Evolutionary conservation across 2,113 vertebrate species (phyloP).

Genomic region (Lepisosteus oculatus): DNA sequence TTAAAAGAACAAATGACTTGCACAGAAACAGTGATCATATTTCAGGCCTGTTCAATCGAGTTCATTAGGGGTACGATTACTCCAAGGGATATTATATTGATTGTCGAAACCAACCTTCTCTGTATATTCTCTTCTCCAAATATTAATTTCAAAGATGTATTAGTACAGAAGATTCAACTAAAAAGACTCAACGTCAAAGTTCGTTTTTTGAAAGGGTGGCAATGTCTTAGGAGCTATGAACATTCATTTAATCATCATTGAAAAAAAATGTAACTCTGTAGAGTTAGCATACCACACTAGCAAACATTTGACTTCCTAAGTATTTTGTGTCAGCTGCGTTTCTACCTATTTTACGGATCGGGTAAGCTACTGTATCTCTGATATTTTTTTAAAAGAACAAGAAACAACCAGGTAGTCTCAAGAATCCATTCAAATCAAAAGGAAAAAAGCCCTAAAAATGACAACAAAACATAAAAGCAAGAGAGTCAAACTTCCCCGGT

Average conservation of each 20-base stretch:
- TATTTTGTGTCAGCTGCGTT: neutral
- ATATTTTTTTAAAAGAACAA: too few relatives aligned
- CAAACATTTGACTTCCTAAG: neutral
- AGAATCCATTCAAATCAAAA: too few relatives aligned
- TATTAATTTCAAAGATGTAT: constrained; percentile 32
- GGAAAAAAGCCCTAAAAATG: too few relatives aligned
- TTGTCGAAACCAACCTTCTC: constrained; percentile 45
- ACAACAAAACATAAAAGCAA: too few relatives aligned
- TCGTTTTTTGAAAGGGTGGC: constrained; percentile 15
- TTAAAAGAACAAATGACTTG: constrained; percentile 64
- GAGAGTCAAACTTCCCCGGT: too few relatives aligned
- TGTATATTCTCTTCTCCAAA: constrained; percentile 26
- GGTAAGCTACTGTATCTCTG: too few relatives aligned
- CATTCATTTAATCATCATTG: constrained; percentile 29
- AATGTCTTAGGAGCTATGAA: constrained; percentile 6
- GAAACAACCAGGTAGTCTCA: too few relatives aligned
- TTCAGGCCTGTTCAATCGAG: constrained; percentile 56
- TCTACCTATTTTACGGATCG: too few relatives aligned
- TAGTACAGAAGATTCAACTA: constrained; percentile 15
- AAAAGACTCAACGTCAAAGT: constrained; percentile 6
- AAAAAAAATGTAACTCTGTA: too few relatives aligned
- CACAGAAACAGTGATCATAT: constrained; percentile 66
- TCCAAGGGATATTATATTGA: constrained; percentile 58
- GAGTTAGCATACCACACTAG: neutral
- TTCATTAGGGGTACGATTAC: constrained; percentile 61